Evolutionary conservation across 2,113 vertebrate genomes (phyloP).

Genomic region (Oreamnos americanus): DNA sequence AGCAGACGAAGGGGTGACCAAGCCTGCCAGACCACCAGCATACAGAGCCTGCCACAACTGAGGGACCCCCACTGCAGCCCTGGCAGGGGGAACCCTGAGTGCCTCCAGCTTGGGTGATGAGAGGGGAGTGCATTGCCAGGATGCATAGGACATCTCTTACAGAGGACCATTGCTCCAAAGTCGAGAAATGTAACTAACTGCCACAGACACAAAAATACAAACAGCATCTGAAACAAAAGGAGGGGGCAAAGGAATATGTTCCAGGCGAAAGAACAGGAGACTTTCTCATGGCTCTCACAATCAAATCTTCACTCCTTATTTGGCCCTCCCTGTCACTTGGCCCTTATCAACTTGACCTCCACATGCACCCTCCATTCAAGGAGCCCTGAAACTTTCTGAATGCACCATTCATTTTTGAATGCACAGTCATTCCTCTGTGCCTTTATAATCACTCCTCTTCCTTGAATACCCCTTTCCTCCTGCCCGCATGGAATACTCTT

Average conservation of each 20-base stretch:
- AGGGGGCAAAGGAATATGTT: not conserved
- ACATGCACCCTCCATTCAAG: not conserved
- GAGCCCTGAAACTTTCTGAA: not conserved
- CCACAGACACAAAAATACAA: not conserved
- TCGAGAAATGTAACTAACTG: not conserved
- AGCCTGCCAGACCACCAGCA: not conserved
- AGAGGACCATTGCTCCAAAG: not conserved
- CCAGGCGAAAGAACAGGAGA: not conserved
- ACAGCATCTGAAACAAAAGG: not conserved
- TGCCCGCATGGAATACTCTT: not conserved
- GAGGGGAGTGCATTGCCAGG: not conserved
- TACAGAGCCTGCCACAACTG: not conserved
- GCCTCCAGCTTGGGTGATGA: not conserved
- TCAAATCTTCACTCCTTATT: not conserved
- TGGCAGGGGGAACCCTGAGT: not conserved
- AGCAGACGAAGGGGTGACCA: not conserved
- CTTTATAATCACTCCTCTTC: not conserved
- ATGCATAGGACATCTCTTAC: not conserved
- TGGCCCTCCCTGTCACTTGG: not conserved
- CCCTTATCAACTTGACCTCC: not conserved
- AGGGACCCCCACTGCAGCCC: not conserved
- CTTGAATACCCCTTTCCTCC: not conserved
- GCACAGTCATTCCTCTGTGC: not conserved
- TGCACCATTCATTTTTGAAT: not conserved
- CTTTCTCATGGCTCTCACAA: not conserved